Evolutionary conservation across 2,113 vertebrate species (phyloP).

Genomic region (Equus quagga): DNA sequence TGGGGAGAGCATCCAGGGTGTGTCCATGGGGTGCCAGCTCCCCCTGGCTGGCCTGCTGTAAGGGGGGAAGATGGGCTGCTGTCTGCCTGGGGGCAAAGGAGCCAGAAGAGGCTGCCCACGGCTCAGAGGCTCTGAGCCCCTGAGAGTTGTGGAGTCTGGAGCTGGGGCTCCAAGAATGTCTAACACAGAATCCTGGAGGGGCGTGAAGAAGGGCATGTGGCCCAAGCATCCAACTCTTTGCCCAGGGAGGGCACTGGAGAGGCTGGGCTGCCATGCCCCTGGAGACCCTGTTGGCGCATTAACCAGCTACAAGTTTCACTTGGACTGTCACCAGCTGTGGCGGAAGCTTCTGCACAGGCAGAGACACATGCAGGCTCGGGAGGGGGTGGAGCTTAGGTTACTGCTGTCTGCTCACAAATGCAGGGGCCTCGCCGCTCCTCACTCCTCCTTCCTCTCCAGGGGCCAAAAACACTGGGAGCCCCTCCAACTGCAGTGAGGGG

Average conservation of each 20-base stretch:
- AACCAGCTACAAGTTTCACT: background rate
- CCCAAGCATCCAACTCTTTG: background rate
- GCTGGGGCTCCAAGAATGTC: background rate
- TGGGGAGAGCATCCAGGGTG: no score
- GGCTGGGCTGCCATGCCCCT: background rate
- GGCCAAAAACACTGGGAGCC: background rate
- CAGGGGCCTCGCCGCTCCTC: background rate
- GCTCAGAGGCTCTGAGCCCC: background rate
- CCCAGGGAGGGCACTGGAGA: background rate
- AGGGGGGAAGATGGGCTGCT: background rate
- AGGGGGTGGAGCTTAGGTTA: background rate
- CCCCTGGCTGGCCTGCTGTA: background rate
- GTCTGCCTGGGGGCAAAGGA: background rate
- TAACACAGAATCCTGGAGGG: background rate
- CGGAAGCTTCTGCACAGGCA: background rate
- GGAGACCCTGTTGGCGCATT: background rate
- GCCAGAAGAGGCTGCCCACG: background rate
- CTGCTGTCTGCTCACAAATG: background rate
- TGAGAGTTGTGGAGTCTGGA: background rate
- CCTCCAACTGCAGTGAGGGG: background rate
- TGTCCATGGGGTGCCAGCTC: background rate
- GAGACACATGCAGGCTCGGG: background rate
- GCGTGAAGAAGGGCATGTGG: background rate
- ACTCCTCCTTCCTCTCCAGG: background rate
- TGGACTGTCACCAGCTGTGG: background rate